These are phyloP conservation scores for Tachina fera DNA, from an alignment of 2,888 invertebrate genomes.

Conservation along the genomic window DNA sequence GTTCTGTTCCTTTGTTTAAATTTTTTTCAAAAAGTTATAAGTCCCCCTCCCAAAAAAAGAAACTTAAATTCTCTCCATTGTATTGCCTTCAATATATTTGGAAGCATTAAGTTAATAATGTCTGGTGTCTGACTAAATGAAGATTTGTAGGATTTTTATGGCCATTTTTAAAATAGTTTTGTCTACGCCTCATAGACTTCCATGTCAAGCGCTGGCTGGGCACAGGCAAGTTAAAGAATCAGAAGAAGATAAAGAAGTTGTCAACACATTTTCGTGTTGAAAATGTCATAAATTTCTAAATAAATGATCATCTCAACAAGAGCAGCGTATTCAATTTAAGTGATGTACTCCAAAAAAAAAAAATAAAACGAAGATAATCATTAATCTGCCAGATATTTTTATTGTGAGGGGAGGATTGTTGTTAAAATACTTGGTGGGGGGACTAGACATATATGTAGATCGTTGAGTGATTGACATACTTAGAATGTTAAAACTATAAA, in stretches of 20 bases:
- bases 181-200: constrained; percentile 60
- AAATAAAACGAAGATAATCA: background rate
- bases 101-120: constrained; percentile 67
- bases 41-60: constrained; percentile 25
- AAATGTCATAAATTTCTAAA: constrained; percentile 69
- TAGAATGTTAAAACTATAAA: constrained; percentile 1
- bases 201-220: constrained; percentile 19
- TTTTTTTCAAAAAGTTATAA: constrained; percentile 17
- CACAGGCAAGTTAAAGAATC: constrained; percentile 23
- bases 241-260: constrained; percentile 40
- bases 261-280: constrained; percentile 68
- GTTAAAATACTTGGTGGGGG: background rate
- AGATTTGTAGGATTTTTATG: constrained; percentile 71
- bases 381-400: background rate
- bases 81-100: constrained; percentile 19
- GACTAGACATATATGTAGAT: constrained; percentile 31
- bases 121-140: constrained; percentile 69
- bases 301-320: constrained; percentile 24
- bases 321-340: background rate
- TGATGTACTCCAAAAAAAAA: background rate
- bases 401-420: background rate
- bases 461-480: constrained; percentile 60
- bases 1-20: background rate
- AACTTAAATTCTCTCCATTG: background rate
- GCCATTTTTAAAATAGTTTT: constrained; percentile 69